Conservation (phyloP, 2,888 invertebrate genomes). For the Tuta absoluta region DNA sequence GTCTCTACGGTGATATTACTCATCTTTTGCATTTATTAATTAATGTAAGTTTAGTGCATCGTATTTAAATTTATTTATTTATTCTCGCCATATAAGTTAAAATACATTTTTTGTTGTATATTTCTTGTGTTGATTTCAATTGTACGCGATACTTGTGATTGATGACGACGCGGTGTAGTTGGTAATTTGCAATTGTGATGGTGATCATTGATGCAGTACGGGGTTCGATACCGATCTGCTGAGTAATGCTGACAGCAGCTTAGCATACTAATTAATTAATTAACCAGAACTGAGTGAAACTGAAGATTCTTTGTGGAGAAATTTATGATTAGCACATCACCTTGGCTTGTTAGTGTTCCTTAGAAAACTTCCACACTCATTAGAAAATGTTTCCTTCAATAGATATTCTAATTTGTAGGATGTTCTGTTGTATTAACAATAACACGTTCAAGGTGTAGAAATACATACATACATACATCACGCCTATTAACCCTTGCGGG, state of each 20-base stretch:
- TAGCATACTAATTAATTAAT: slow-evolving; percentile 20
- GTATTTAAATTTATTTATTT: slow-evolving; percentile 53
- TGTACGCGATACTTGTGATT: slow-evolving; percentile 11
- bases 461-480: too few relatives aligned
- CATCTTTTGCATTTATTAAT: slow-evolving; percentile 47
- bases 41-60: slow-evolving; percentile 35
- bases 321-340: background rate
- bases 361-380: too few relatives aligned
- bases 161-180: slow-evolving; percentile 4
- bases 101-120: slow-evolving; percentile 34
- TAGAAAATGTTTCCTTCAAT: too few relatives aligned
- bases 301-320: slow-evolving; percentile 14
- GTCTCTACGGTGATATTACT: slow-evolving; percentile 36
- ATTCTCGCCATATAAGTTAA: slow-evolving; percentile 63
- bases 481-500: too few relatives aligned
- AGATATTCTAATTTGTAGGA: too few relatives aligned
- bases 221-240: slow-evolving; percentile 16
- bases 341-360: background rate
- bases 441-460: too few relatives aligned
- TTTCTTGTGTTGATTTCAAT: slow-evolving; percentile 29
- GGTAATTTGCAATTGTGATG: slow-evolving; percentile 14
- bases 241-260: slow-evolving; percentile 15
- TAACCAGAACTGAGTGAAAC: slow-evolving; percentile 21
- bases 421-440: too few relatives aligned
- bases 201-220: slow-evolving; percentile 14